Percentiles rank a stretch among this genome's conserved stretches.
Conservation (phyloP, 2,113 vertebrate genomes). For the Podilymbus podiceps region DNA sequence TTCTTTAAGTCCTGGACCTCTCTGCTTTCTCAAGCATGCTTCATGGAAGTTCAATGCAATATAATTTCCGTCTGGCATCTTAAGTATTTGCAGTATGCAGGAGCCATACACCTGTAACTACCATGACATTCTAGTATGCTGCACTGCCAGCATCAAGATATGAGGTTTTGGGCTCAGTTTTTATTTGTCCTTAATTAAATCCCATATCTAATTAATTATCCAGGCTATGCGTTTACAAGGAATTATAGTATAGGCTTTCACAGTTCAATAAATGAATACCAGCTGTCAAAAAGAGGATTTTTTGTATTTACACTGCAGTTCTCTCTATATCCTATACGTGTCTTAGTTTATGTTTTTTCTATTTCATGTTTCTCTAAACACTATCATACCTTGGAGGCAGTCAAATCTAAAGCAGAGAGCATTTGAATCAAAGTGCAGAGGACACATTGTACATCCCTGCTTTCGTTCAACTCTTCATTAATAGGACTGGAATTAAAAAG, state of each 20-base stretch:
- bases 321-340: not conserved
- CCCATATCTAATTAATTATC: slow-evolving; percentile 39
- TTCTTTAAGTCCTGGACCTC: not conserved
- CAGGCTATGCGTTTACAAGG: not conserved
- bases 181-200: slow-evolving; percentile 43
- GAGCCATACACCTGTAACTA: not conserved
- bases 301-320: slow-evolving; percentile 5
- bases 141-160: not conserved
- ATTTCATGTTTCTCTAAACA: slow-evolving; percentile 14
- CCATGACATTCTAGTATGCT: fast-evolving
- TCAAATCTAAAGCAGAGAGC: not conserved
- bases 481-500: not conserved
- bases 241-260: slow-evolving; percentile 54
- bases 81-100: not conserved
- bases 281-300: not conserved
- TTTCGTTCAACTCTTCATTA: not conserved
- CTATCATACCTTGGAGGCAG: not conserved
- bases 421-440: not conserved
- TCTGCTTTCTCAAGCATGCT: not conserved
- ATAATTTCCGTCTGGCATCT: not conserved
- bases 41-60: not conserved
- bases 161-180: not conserved
- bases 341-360: not conserved
- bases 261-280: slow-evolving; percentile 27
- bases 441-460: not conserved